A percentile compares a stretch with the other conserved stretches of the same genome.
phyloP scores from a whole-genome alignment of 2,797 vertebrate genomes.

The Eupleurogrammus muticus region DNA sequence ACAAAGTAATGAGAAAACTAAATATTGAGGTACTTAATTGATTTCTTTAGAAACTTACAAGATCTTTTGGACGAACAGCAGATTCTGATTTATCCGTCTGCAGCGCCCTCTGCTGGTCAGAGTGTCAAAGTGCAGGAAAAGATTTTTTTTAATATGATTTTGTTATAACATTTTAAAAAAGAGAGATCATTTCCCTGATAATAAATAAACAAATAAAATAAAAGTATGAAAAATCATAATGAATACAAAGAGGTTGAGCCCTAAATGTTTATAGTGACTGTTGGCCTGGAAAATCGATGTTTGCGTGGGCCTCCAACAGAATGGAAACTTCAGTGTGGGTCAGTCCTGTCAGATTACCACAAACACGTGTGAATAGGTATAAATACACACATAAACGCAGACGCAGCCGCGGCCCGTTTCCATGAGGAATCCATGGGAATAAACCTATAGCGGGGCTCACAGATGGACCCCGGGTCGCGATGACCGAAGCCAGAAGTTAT shows the following conservation, averaged over 20 bases:
- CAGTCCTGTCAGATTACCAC: not conserved
- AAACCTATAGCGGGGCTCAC: not conserved
- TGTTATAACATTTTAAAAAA: not conserved
- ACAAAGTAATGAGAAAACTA: too few relatives aligned
- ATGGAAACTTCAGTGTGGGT: not conserved
- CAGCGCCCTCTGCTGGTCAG: slow-evolving; percentile 40
- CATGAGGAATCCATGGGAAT: not conserved
- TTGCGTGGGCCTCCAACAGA: not conserved
- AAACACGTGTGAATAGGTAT: not conserved
- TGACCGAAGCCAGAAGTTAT: slow-evolving; percentile 58
- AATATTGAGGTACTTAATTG: too few relatives aligned
- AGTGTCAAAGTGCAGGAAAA: not conserved
- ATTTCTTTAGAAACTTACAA: too few relatives aligned
- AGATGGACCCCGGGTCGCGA: slow-evolving; percentile 23
- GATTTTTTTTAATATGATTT: not conserved
- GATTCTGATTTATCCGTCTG: slow-evolving; percentile 6
- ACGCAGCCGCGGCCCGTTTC: not conserved
- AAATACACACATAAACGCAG: too few relatives aligned
- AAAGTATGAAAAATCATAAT: not conserved
- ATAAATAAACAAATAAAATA: not conserved
- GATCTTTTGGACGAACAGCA: not conserved
- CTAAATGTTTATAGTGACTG: not conserved
- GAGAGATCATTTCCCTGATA: not conserved
- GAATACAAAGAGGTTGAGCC: fast-evolving
- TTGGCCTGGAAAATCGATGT: not conserved